These are phyloP conservation scores for Megaleporinus macrocephalus DNA, from an alignment of 2,113 vertebrate genomes.

Conservation along the genomic window DNA sequence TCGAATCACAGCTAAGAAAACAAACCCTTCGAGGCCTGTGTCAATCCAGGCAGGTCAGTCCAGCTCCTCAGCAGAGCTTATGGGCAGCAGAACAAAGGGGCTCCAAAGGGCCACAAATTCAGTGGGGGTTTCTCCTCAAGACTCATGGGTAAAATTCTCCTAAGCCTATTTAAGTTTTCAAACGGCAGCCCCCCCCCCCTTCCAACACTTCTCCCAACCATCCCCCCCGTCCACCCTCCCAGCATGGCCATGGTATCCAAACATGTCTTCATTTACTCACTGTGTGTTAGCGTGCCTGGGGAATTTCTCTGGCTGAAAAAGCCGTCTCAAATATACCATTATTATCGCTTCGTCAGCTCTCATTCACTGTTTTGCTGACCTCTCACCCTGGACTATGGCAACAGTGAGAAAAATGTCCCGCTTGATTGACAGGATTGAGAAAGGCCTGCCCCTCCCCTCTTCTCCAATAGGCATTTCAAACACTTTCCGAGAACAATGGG, in stretches of 20 bases:
- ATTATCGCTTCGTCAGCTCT: constrained; percentile 95
- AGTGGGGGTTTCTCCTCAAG: constrained; percentile 87
- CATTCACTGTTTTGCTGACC: constrained; percentile 97
- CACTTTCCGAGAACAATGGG: constrained; percentile 93
- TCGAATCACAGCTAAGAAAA: constrained; percentile 56
- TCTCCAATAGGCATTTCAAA: constrained; percentile 96
- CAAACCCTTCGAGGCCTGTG: constrained; percentile 53
- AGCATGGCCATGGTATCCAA: constrained; percentile 90
- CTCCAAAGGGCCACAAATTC: constrained; percentile 81
- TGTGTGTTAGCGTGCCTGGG: constrained; percentile 85
- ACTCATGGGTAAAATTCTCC: constrained; percentile 90
- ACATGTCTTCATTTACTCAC: constrained; percentile 98
- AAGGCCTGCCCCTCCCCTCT: constrained; percentile 83
- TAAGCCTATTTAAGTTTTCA: constrained; percentile 89
- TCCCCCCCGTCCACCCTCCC: constrained; percentile 70
- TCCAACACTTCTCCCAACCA: constrained; percentile 78
- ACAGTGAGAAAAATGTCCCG: constrained; percentile 98
- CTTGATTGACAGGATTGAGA: constrained; percentile 95
- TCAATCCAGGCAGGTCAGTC: constrained; percentile 59
- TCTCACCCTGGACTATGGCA: constrained; percentile 97
- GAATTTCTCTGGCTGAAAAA: constrained; percentile 86
- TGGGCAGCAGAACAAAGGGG: constrained; percentile 86
- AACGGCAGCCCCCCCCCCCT: constrained; percentile 75
- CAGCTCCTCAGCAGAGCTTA: constrained; percentile 84
- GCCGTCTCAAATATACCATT: constrained; percentile 88